Base-by-base conservation (phyloP, 2,888 invertebrate species). In the Pelosia muscerda region DNA sequence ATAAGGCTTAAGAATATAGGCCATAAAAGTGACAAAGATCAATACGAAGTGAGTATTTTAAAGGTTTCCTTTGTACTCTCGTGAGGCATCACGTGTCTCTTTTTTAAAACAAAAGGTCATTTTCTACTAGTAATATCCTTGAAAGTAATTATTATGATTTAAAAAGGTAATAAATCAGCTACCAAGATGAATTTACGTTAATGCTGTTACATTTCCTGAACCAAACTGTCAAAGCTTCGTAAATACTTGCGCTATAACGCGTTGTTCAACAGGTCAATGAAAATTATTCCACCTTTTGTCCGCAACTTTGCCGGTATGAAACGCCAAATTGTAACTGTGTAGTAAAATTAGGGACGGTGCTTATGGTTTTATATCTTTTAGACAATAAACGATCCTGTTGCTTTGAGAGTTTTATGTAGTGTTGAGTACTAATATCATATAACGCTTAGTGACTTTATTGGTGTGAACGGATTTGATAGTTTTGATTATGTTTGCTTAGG, bases 201-300 rank as follows among this genome's bases (percentile, higher is more conserved):
- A 42, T 42, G 6, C 2, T 42, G 42, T 42, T 28, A 57, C 13
- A 28, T 57, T 57, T 26, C 57, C 25, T 28, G 57, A 26, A 57
- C 19, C 28, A 28, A 57, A 57, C 28, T 23, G 23, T 22, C 23
- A 38, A 59, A 59, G 22, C 2, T 38, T 60, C 42, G 23, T 25
- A 15, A 60, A 11, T 28, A 57, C 10, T 38, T 15, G 49, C n/a
- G 49, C 31, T 53, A 55, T 34, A 54, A 38, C 53, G n/a, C 8
- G 22, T 42, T 60, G 55, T 55, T 66, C 61, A 66, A 66, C 60
- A 66, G 55, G 60, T 60, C 19, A 31, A 28, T 26, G 26, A 38
- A 34, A 8, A 66, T 66, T 60, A 60, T 56, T 61, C 11, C 31
- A 61, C 23, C 38, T 38, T 66, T 60, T 42, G 2, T 22, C 13